Base-by-base conservation (phyloP, 2,113 vertebrate genomes). In the Isichthys henryi region DNA sequence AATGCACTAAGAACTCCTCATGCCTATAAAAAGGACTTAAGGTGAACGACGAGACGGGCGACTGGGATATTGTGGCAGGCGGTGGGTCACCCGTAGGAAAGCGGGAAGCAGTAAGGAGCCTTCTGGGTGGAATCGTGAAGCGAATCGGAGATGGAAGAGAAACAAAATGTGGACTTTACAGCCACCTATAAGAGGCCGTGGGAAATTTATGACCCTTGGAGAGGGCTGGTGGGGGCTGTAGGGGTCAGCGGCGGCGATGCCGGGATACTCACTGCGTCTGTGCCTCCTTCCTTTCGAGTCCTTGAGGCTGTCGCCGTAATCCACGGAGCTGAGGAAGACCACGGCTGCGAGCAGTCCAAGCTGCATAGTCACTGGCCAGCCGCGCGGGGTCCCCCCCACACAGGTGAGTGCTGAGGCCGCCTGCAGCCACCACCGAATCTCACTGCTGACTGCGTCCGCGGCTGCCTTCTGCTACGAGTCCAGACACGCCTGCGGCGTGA, bases 361-460 rank as follows among this genome's bases (percentile, higher is more conserved):
- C 97, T 96, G 97, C 98, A 99, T 99, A 98, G 97, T 99, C 97
- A 95, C 96, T 96, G 91, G 95, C 94, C 95, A 95, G 97, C 95
- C 93, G 93, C 94, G 92, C 94, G 95, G 95, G 95, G 95, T 19
- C 46, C 95, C 96, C 93, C 93, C 92, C 87, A 93, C 92, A 88
- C 94, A 92, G 94, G 93, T 53, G 19, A 52, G 45, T 27, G 56
- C 45, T 84, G 39, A 46, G 82, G 82, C 49, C 3, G n/a, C 27
- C 19, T 45, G 35, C 56, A 21, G 86, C 86, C 31, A 1, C 31
- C 2, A 27, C 85, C 87, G 87, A 17, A 3, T 89, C 95, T 96
- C 93, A 96, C 90, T 92, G 92, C 86, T 92, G 94, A 93, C 88
- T 74, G 52, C 92, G 94, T 90, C 92, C 89, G 94, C 92, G 23